Evolutionary conservation across 2,113 vertebrate species (phyloP), one percentile per base, ranked within the genome.

Genomic region (Anoura caudifer): DNA sequence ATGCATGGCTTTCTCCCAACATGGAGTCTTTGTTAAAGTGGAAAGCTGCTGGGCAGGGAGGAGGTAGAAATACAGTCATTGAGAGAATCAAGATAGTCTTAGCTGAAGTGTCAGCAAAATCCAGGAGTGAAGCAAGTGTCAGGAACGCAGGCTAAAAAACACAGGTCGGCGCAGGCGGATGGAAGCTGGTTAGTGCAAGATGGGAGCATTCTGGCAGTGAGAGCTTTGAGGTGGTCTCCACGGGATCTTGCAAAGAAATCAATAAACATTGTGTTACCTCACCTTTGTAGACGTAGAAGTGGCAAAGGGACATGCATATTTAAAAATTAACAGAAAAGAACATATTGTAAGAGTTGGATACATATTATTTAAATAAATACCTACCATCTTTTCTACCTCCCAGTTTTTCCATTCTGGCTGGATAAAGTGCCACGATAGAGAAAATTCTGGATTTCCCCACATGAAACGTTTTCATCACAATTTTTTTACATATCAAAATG

Each of bases 361-460:
- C 16, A 43, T 72, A 59, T 63, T 33, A 17, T 52, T 75, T 93
- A 87, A 90, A 61, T 69, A 45, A 87, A 93, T 28, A 24, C 8
- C 3, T 72, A 4, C 19, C 41, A 45, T 69, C 38, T 72, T 94
- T 69, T 75, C 52, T 65, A 31, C 70, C 33, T 65, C 52, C 12
- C 22, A 45, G 11, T 28, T 95, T 87, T 83, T 47, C 33, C 22
- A 79, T 12, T 70, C 15, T 69, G 31, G 2, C 41, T 91, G 20
- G 16, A 45, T 47, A 81, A 76, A 24, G 13, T 67, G 4, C 22
- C 41, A 33, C 13, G 38, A 61, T 33, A 93, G 6, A 86, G n/a
- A 94, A 89, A 93, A 90, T 45, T 90, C 54, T 87, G 6, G 15
- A 56, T 96, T 88, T 50, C 73, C 10, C 17, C 45, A 70, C n/a